phyloP scores from a whole-genome alignment of 23 tunicate species.

The Styela plicata region DNA sequence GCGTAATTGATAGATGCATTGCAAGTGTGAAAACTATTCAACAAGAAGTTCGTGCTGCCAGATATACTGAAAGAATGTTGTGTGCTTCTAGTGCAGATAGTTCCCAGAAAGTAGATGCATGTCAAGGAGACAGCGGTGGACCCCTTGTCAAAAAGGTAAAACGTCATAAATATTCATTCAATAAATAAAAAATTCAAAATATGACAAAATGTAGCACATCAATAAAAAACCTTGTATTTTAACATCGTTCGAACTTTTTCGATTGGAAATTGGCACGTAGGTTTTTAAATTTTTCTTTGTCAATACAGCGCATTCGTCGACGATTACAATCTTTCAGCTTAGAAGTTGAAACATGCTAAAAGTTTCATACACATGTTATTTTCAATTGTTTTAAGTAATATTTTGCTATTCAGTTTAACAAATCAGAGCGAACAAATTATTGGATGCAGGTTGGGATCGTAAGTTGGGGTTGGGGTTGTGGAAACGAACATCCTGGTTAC shows the following conservation, averaged over 20 bases:
- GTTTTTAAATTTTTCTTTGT: too few relatives aligned
- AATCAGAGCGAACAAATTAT: background rate
- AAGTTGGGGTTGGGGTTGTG: conserved; percentile 19
- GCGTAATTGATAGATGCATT: too few relatives aligned
- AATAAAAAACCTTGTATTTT: too few relatives aligned
- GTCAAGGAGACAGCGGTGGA: conserved; percentile 10
- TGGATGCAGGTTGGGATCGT: conserved; percentile 6
- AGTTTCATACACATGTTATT: too few relatives aligned
- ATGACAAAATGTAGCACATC: too few relatives aligned
- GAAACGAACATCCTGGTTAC: conserved; percentile 15
- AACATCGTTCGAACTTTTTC: too few relatives aligned
- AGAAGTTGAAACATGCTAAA: background rate
- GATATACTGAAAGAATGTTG: background rate
- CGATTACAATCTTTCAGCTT: background rate
- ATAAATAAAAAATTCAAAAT: too few relatives aligned
- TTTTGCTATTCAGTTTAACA: background rate
- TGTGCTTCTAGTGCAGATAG: background rate
- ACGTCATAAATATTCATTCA: too few relatives aligned
- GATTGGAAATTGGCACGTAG: too few relatives aligned
- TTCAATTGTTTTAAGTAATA: too few relatives aligned
- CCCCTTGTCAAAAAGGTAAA: background rate
- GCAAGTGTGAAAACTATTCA: conserved; percentile 6
- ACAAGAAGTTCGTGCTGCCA: background rate
- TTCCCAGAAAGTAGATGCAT: background rate
- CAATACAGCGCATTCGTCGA: too few relatives aligned